These are phyloP conservation scores for Trichopoda pennipes DNA, from an alignment of 2,888 invertebrate species.

Conservation along the genomic window DNA sequence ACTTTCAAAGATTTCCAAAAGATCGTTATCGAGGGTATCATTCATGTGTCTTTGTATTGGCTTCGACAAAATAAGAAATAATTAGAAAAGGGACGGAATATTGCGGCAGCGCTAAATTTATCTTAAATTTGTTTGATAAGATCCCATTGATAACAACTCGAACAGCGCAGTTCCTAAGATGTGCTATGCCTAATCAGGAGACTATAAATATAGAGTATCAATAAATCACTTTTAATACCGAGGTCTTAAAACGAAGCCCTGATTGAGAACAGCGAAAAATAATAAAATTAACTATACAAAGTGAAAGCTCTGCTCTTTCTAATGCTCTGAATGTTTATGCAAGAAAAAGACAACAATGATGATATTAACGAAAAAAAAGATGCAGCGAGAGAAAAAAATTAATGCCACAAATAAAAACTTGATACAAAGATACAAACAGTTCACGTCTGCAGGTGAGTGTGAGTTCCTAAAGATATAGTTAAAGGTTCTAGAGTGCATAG, in stretches of 20 bases:
- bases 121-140: too few species aligned
- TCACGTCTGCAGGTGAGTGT: not conserved
- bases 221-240: constrained; percentile 31
- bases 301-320: constrained; percentile 61
- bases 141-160: too few species aligned
- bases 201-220: constrained; percentile 35
- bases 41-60: too few species aligned
- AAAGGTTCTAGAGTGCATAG: not conserved
- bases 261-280: not conserved
- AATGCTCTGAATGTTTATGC: constrained; percentile 44
- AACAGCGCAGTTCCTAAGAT: too few species aligned
- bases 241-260: constrained; percentile 40
- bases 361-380: constrained; percentile 2
- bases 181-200: not conserved
- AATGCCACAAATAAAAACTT: constrained; percentile 60
- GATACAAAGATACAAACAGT: constrained; percentile 27
- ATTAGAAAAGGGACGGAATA: too few species aligned
- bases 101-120: too few species aligned
- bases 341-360: constrained; percentile 15
- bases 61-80: too few species aligned
- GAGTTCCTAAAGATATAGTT: constrained; percentile 12
- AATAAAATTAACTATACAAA: constrained; percentile 49
- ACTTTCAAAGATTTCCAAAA: too few species aligned
- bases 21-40: too few species aligned
- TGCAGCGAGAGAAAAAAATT: not conserved